phyloP scores from a whole-genome alignment of 2,113 vertebrate species.

The Pelmatolapia mariae region DNA sequence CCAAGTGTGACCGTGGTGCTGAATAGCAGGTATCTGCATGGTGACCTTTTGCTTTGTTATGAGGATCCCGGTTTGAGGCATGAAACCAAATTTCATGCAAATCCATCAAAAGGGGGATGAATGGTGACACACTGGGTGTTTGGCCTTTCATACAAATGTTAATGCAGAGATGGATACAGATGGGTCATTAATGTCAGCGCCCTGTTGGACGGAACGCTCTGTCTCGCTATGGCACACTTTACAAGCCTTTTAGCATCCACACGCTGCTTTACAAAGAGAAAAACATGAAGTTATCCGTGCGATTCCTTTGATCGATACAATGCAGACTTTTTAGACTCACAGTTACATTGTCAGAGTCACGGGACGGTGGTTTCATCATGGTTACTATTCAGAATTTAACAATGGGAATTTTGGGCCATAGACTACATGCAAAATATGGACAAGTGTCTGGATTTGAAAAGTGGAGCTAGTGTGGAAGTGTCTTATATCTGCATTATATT shows the following conservation, averaged over 20 bases:
- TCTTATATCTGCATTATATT: background rate
- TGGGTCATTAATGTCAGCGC: conserved; percentile 35
- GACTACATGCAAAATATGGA: background rate
- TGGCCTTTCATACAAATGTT: conserved; percentile 35
- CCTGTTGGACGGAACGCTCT: background rate
- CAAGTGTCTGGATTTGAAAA: background rate
- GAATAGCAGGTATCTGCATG: background rate
- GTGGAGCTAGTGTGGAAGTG: background rate
- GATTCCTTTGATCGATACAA: background rate
- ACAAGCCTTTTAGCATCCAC: background rate
- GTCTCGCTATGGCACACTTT: background rate
- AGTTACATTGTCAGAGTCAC: background rate
- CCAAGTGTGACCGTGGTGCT: background rate
- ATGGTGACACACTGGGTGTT: background rate
- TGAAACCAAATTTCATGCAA: conserved; percentile 60
- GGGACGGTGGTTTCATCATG: background rate
- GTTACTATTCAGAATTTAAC: background rate
- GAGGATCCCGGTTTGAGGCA: conserved; percentile 5
- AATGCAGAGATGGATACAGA: conserved; percentile 36
- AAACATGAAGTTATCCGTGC: background rate
- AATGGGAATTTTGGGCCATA: background rate
- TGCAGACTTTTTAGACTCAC: background rate
- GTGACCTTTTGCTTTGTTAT: conserved; percentile 21
- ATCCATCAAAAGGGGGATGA: conserved; percentile 38
- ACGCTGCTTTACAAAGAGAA: background rate